phyloP scores from a whole-genome alignment of 2,797 vertebrate genomes.

The Bradypodion ventrale region DNA sequence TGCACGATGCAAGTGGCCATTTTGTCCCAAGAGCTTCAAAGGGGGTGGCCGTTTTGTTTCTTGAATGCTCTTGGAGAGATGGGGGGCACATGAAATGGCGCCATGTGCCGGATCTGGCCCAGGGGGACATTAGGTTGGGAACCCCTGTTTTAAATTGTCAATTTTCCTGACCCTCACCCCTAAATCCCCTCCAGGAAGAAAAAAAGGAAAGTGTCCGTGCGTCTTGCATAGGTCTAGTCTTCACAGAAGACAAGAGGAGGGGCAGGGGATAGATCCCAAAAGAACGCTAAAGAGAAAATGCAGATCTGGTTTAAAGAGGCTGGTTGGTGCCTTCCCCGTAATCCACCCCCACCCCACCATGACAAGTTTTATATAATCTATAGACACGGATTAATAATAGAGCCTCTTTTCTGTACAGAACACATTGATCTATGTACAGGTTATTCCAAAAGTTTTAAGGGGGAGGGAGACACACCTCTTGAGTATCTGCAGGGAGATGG shows the following conservation, averaged over 20 bases:
- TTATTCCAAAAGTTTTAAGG: background rate
- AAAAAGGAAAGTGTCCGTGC: constrained; percentile 81
- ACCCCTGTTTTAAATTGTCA: too few species aligned
- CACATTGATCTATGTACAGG: constrained; percentile 30
- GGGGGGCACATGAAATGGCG: too few species aligned
- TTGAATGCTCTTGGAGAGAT: too few species aligned
- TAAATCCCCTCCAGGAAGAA: constrained; percentile 36
- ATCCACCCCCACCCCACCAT: background rate
- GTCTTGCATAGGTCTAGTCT: constrained; percentile 83
- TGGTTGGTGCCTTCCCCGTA: constrained; percentile 13
- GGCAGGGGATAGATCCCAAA: constrained; percentile 72
- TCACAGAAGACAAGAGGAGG: constrained; percentile 77
- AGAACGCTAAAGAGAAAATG: constrained; percentile 33
- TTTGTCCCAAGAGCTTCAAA: background rate
- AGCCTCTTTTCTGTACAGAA: constrained; percentile 31
- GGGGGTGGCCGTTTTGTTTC: too few species aligned
- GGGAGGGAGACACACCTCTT: background rate
- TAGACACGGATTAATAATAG: constrained; percentile 32
- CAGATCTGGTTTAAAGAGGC: constrained; percentile 27
- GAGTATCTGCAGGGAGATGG: too few species aligned
- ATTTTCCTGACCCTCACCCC: constrained; percentile 41
- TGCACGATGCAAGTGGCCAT: too few species aligned
- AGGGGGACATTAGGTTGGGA: too few species aligned
- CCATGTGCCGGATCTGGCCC: too few species aligned
- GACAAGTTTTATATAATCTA: constrained; percentile 35